Percentiles rank a stretch among this genome's conserved stretches.
These are phyloP conservation scores for Andrena marginata DNA, from an alignment of 2,888 invertebrate species.

Conservation along the genomic window DNA sequence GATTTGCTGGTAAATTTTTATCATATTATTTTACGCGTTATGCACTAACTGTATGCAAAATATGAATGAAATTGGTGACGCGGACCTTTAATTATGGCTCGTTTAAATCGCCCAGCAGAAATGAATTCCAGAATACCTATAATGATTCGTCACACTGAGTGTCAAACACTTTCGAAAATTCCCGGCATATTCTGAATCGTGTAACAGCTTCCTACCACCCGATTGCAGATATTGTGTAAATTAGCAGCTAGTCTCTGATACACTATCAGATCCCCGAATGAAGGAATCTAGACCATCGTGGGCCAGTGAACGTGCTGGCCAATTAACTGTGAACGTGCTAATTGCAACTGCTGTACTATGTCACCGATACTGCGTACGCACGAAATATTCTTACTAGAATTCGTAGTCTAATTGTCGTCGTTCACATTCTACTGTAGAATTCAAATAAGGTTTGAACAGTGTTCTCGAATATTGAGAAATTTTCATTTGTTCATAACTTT, in stretches of 20 bases:
- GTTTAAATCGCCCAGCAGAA: too few species aligned
- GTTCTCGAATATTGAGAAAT: too few species aligned
- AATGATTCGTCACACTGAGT: background rate
- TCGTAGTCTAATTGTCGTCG: too few species aligned
- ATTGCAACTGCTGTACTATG: background rate
- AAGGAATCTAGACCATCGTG: slow-evolving; percentile 4
- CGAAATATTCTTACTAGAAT: background rate
- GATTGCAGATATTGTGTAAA: background rate
- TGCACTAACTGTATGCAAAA: too few species aligned
- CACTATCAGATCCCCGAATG: background rate
- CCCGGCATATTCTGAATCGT: background rate
- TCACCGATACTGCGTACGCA: background rate
- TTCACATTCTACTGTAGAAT: too few species aligned
- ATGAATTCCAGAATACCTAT: too few species aligned
- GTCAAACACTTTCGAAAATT: background rate
- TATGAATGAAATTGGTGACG: too few species aligned
- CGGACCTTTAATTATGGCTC: too few species aligned
- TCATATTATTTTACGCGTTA: too few species aligned
- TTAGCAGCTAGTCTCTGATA: background rate
- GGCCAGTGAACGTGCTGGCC: slow-evolving; percentile 42
- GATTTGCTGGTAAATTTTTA: too few species aligned
- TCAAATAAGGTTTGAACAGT: too few species aligned
- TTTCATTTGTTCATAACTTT: too few species aligned
- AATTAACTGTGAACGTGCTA: slow-evolving; percentile 63
- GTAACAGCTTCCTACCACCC: background rate